Evolutionary conservation across 2,888 invertebrate species (phyloP).

Genomic region (Lepeophtheirus nordmannii): DNA sequence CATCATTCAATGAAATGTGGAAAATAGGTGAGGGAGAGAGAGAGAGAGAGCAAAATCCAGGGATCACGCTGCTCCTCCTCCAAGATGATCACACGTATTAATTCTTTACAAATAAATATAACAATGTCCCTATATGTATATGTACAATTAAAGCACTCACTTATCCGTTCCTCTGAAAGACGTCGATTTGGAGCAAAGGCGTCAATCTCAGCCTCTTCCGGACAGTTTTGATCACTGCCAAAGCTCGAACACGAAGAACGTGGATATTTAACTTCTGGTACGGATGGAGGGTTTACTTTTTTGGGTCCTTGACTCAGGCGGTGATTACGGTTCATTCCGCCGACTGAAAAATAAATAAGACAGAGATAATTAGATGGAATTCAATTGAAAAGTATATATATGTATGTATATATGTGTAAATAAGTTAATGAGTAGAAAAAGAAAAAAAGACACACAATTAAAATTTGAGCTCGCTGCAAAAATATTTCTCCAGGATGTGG

Average conservation of each 20-base stretch:
- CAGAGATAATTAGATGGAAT: background rate
- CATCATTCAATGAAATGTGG: no score
- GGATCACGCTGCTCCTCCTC: no score
- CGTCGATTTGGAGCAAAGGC: no score
- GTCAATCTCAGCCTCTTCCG: no score
- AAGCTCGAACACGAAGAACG: conserved; percentile 3
- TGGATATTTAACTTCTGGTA: background rate
- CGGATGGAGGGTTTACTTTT: conserved; percentile 10
- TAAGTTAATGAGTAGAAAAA: background rate
- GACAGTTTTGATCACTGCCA: conserved; percentile 7
- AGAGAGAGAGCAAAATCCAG: no score
- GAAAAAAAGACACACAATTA: background rate
- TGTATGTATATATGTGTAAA: no score
- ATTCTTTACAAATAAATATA: no score
- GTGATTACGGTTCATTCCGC: conserved; percentile 11
- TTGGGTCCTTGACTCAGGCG: conserved; percentile 10
- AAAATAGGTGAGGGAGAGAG: no score
- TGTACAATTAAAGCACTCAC: no score
- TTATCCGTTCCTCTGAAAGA: no score
- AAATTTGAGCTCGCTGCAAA: background rate
- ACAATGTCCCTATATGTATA: no score
- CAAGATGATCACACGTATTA: no score
- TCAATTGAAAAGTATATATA: background rate
- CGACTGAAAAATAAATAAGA: conserved; percentile 5
- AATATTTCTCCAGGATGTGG: background rate